Conservation (phyloP, 2,113 vertebrate species). For the Ascaphus truei region DNA sequence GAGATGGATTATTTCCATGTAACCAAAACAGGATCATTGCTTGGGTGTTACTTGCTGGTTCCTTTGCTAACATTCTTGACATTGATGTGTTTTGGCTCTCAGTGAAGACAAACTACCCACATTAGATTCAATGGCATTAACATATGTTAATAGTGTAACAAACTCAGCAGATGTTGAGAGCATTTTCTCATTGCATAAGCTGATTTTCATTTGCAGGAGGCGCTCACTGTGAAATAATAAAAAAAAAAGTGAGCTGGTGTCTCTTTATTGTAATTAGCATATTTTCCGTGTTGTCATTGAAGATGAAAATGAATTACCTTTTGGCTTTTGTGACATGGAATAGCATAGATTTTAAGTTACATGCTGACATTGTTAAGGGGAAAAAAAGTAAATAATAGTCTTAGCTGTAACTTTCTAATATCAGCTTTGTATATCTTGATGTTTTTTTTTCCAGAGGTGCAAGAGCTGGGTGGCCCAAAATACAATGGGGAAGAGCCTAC, state of each 20-base stretch:
- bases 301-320: conserved; percentile 20
- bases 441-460: not conserved
- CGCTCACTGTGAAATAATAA: conserved; percentile 35
- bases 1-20: conserved; percentile 12
- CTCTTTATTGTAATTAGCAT: conserved; percentile 34
- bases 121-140: conserved; percentile 37
- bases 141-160: conserved; percentile 36
- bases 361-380: not conserved
- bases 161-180: conserved; percentile 32
- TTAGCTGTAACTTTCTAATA: not conserved
- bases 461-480: too few relatives aligned
- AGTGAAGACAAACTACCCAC: conserved; percentile 34
- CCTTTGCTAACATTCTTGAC: conserved; percentile 26
- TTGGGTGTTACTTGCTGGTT: too few relatives aligned
- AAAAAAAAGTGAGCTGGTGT: conserved; percentile 30
- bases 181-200: conserved; percentile 32
- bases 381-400: not conserved
- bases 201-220: conserved; percentile 36
- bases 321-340: conserved; percentile 21
- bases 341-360: not conserved
- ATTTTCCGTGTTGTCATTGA: conserved; percentile 29
- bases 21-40: conserved; percentile 21
- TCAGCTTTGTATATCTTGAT: not conserved
- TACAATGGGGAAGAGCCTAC: too few relatives aligned
- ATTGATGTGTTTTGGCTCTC: conserved; percentile 36